Percentiles rank a stretch among this genome's conserved stretches.
Evolutionary conservation across 1,140 invertebrate species (phyloP).

Genomic region (Ceratina australensis): DNA sequence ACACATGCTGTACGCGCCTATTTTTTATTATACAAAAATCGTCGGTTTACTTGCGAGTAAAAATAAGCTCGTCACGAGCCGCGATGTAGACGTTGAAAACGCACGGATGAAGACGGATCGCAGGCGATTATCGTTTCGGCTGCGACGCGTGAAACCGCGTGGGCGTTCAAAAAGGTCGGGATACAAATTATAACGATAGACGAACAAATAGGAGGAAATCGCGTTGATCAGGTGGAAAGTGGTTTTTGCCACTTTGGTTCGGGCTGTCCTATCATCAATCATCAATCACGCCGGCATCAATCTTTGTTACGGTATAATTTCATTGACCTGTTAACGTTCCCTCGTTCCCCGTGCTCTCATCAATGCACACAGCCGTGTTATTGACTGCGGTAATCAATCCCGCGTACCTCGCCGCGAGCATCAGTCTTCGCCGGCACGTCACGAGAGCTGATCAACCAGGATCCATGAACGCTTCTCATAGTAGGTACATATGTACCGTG

Average conservation of each 20-base stretch:
- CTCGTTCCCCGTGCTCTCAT: slow-evolving; percentile 52
- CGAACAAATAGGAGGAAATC: slow-evolving; percentile 52
- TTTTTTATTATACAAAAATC: no score
- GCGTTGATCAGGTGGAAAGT: slow-evolving; percentile 59
- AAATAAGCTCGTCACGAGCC: neutral
- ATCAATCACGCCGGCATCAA: slow-evolving; percentile 64
- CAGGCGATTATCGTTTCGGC: neutral
- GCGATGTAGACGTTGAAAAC: slow-evolving; percentile 18
- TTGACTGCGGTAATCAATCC: slow-evolving; percentile 65
- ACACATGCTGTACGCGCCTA: neutral
- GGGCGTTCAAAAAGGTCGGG: slow-evolving; percentile 6
- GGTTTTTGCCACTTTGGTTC: slow-evolving; percentile 49
- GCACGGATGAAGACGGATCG: slow-evolving; percentile 2
- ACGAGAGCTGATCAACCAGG: slow-evolving; percentile 49
- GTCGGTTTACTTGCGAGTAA: neutral
- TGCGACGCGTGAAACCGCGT: slow-evolving; percentile 6
- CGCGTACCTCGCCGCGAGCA: slow-evolving; percentile 62
- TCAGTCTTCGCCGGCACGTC: slow-evolving; percentile 54
- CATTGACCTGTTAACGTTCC: slow-evolving; percentile 67
- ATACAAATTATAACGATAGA: slow-evolving; percentile 52
- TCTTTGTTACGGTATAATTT: slow-evolving; percentile 67
- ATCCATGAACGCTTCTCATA: slow-evolving; percentile 19
- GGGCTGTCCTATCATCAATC: slow-evolving; percentile 56
- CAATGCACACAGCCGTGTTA: slow-evolving; percentile 61
- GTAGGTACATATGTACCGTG: neutral